Evolutionary conservation across 2,888 invertebrate genomes (phyloP).

Genomic region (Chymomyza caudatula): DNA sequence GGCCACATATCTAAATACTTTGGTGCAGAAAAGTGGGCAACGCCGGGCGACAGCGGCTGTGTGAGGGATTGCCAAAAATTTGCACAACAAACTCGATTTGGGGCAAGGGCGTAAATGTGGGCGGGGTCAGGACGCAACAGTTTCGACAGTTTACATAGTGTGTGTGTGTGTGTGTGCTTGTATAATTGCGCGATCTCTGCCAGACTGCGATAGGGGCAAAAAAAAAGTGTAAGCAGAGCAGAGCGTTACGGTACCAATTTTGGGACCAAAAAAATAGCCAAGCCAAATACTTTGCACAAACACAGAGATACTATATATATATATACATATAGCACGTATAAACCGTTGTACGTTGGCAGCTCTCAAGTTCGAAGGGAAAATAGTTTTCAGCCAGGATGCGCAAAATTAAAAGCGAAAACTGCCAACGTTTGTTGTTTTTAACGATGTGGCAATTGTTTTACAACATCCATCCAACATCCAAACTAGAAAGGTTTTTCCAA

Average conservation of each 20-base stretch:
- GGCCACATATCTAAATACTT: conserved; percentile 54
- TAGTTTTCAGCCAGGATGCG: neutral
- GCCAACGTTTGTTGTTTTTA: conserved; percentile 33
- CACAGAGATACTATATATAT: no score
- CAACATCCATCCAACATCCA: conserved; percentile 1
- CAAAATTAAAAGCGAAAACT: conserved; percentile 26
- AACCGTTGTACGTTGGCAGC: neutral
- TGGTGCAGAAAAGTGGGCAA: conserved; percentile 1
- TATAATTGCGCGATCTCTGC: conserved; percentile 44
- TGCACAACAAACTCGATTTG: conserved; percentile 21
- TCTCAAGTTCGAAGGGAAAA: neutral
- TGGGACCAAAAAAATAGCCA: neutral
- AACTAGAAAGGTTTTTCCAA: neutral
- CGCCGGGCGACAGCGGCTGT: neutral
- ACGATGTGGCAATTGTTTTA: conserved; percentile 30
- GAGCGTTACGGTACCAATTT: no score
- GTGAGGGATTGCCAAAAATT: conserved; percentile 37
- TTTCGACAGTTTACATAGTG: conserved; percentile 46
- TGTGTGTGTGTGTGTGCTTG: conserved; percentile 17
- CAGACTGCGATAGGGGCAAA: neutral
- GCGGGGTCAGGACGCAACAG: neutral
- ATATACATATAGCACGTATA: neutral
- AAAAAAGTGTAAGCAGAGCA: neutral
- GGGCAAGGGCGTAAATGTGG: neutral
- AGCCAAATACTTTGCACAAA: neutral